Base-by-base conservation (phyloP, 2,797 vertebrate species). In the Bradypus variegatus region DNA sequence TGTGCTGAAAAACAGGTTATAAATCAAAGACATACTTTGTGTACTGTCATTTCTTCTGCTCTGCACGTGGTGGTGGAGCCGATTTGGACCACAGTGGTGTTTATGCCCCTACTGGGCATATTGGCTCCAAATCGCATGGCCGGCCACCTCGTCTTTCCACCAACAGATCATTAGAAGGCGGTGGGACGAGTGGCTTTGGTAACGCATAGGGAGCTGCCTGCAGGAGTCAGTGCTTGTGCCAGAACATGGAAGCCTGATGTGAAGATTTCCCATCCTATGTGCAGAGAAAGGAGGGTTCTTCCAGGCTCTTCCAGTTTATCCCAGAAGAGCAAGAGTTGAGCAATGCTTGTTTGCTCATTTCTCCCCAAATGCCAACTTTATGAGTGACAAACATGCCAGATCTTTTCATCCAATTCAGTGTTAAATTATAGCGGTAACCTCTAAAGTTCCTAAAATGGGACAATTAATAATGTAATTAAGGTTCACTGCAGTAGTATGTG, bases 191-290 rank as follows among this genome's bases (percentile, higher is more conserved):
- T 36, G 50, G 25, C 8, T 31, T 6, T 12, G 6, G 31, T 27
- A 15, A 4, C 1, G 0, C 16, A 5, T 3, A 12, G 36, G 7
- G 7, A 25, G 48, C 33, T 8, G 1, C 77, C 41, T 2, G 23
- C 2, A 29, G 50, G 31, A 4, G 5, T 7, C 2, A 10, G 31
- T 8, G 2, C 10, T 9, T 13, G 5, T 45, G 23, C 41, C 13
- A 16, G 70, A 27, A 69, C 4, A 0, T 2, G 14, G 41, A 6
- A 41, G 29, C 3, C 25, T 8, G 31, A 27, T 1, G 10, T 3
- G 33, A 48, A 36, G 75, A 3, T 2, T 48, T 11, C 69, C 69
- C 3, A 29, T 21, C n/a, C 60, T 3, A 9, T 5, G 19, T 33
- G 11, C 25, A 8, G 55, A n/a, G 53, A 45, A 55, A 50, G 2